A percentile compares a stretch with the other conserved stretches of the same genome.
These are phyloP conservation scores for Antechinus flavipes DNA, from an alignment of 2,113 vertebrate species.

Conservation along the genomic window DNA sequence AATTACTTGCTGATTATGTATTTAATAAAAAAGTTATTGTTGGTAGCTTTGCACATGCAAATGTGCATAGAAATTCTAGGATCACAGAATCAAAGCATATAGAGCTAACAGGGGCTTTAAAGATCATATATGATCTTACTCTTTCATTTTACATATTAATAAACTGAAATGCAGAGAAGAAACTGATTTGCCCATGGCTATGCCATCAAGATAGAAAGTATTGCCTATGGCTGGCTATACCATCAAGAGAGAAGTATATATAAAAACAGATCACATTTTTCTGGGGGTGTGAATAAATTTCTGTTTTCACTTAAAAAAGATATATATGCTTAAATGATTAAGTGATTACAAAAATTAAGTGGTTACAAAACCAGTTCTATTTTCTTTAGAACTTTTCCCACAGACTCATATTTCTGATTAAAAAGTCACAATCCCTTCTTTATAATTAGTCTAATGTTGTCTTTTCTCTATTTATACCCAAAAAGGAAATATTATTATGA, in stretches of 20 bases:
- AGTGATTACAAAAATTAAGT: too few species aligned
- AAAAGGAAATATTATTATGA: background rate
- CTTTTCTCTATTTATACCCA: background rate
- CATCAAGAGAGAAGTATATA: too few species aligned
- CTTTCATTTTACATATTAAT: background rate
- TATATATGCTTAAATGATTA: too few species aligned
- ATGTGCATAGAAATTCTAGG: slow-evolving; percentile 10
- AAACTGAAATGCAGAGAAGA: background rate
- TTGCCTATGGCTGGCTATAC: background rate
- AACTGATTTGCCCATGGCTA: background rate
- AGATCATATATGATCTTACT: background rate
- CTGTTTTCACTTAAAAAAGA: too few species aligned
- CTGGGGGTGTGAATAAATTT: too few species aligned
- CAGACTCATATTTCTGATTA: background rate
- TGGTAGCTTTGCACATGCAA: background rate
- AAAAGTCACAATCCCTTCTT: background rate
- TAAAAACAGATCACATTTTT: too few species aligned
- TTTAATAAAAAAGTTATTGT: slow-evolving; percentile 22
- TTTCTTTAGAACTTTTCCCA: background rate
- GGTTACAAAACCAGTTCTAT: background rate
- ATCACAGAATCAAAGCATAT: background rate
- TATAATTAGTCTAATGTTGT: background rate
- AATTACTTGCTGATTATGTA: slow-evolving; percentile 17
- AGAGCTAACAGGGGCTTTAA: background rate
- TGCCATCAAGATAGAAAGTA: background rate